Base-by-base conservation (phyloP, 2,888 invertebrate genomes). In the Drosophila pegasa region DNA sequence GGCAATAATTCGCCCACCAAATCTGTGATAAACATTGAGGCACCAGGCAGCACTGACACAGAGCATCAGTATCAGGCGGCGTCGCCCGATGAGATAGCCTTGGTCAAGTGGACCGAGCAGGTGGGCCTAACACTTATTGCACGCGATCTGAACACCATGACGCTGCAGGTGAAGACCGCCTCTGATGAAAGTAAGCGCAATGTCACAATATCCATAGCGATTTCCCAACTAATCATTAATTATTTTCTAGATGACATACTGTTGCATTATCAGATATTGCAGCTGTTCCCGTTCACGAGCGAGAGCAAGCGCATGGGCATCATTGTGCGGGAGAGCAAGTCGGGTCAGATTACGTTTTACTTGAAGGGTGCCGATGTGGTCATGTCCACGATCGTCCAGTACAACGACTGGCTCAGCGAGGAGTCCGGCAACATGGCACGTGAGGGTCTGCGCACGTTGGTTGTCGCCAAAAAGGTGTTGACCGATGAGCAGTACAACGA, bases 301-400 rank as follows among this genome's bases (percentile, higher is more conserved):
- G 97, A 97, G 91, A 95, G 96, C 58, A 98, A 98, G 91, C 94
- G 98, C 90, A 98, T 98, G 98, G 98, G 98, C 35, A 96, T 98
- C 51, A 96, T 98, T 80, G 95, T 98, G 0, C 95, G 95, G 94
- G 98, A 95, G 78, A 93, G 94, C 59, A 93, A 93, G 68, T 95
- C 95, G 0, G 97, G 96, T 1, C 97, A 97, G 91, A 98, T 99
- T 66, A 96, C 96, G 14, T 99, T 99, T 92, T 98, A 98, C 93
- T 94, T 99, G 91, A 99, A 99, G 93, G 99, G 99, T 14, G 99
- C 99, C 0, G 99, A 99, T 93, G 96, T 98, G 31, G 97, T 99
- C 0, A 96, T 99, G 95, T 94, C 96, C 7, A 94, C 94, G 33
- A 96, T 99, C 88, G 96, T 99, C 3, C 96, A 97, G 86, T 98